Base-by-base conservation (phyloP, 1,140 invertebrate species). In the Ditylenchus dipsaci region DNA sequence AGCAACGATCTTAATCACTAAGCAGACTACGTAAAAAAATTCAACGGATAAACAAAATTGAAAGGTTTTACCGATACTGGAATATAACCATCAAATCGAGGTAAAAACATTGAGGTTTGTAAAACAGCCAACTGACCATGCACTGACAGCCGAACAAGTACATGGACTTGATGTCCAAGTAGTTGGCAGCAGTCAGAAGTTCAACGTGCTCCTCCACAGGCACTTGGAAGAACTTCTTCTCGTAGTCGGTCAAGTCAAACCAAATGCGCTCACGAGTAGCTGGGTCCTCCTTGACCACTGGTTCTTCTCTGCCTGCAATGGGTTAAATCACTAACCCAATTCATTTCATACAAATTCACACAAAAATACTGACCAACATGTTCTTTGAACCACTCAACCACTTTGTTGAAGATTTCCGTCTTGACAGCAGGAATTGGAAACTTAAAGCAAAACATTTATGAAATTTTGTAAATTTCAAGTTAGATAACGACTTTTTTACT, bases 91-190 rank as follows among this genome's bases (percentile, higher is more conserved):
- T n/a, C n/a, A n/a, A n/a, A n/a, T n/a, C n/a, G n/a, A n/a, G n/a
- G n/a, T n/a, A n/a, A n/a, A n/a, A n/a, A n/a, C n/a, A n/a, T n/a
- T n/a, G n/a, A n/a, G n/a, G n/a, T n/a, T n/a, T n/a, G n/a, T n/a
- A n/a, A n/a, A n/a, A n/a, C n/a, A 13, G n/a, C n/a, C 23, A 53
- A 53, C 49, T 8, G 3, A 53, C 49, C 33, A 64, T 56, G 15
- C 42, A 38, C 53, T 74, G 76, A 42, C 75, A 77, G 0, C 59
- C 70, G 26, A 43, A 74, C 19, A 74, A 23, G 58, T 78, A 74
- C 17, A 74, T 33, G 21, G 76, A 78, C 27, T 30, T 27, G 27
- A 74, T 75, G 68, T 74, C 71, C n/a, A 61, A 29, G n/a, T 33
- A 61, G 29, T 61, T 61, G 59, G 29, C 38, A 3, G 38, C 27